Evolutionary conservation across 2,113 vertebrate species (phyloP).

Genomic region (Malurus elegans): DNA sequence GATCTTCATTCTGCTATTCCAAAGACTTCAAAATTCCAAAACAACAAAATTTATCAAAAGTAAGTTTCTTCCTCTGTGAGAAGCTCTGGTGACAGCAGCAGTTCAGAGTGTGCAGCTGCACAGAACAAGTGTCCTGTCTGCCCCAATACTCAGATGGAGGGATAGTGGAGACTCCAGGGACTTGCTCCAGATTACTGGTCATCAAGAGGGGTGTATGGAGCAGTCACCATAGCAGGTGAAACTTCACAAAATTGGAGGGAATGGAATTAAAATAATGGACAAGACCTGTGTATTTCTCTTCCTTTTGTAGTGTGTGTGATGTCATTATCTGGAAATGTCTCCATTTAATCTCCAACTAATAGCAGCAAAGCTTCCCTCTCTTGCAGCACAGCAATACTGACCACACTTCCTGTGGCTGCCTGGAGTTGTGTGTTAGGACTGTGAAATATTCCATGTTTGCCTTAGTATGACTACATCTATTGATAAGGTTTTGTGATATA

Average conservation of each 20-base stretch:
- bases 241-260: background rate
- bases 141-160: fast-evolving
- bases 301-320: background rate
- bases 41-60: slow-evolving; percentile 99
- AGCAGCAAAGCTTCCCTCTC: background rate
- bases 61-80: slow-evolving; percentile 71
- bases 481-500: background rate
- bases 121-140: fast-evolving
- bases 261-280: background rate
- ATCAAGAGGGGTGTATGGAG: background rate
- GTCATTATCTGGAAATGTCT: background rate
- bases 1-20: slow-evolving; percentile 97
- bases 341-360: background rate
- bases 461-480: background rate
- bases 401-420: background rate
- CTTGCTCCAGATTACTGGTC: background rate
- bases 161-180: background rate
- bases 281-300: background rate
- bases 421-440: background rate
- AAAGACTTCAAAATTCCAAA: slow-evolving; percentile 97
- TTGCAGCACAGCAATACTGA: background rate
- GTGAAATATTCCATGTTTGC: background rate
- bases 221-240: background rate
- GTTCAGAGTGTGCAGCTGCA: background rate
- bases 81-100: background rate